These are phyloP conservation scores for Heliocidaris tuberculata DNA, from an alignment of 35 echinoderm and acorn worm species.

Conservation along the genomic window DNA sequence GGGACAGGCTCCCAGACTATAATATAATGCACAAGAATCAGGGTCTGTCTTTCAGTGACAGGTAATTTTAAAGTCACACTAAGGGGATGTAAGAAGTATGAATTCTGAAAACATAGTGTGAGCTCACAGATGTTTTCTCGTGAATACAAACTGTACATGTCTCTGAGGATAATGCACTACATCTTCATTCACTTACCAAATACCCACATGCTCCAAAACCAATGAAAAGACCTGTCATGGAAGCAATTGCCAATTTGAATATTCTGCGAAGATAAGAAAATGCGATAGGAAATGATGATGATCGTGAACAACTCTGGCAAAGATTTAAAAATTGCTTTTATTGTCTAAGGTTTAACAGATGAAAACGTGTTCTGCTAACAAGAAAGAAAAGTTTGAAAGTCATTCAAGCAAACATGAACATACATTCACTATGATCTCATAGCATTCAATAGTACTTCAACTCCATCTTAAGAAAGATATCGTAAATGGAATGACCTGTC, in stretches of 20 bases:
- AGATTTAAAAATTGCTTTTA: neutral
- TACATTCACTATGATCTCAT: neutral
- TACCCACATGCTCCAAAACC: constrained; percentile 93
- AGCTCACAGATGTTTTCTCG: too few species aligned
- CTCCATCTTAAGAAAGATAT: neutral
- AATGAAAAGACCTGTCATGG: constrained; percentile 79
- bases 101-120: too few species aligned
- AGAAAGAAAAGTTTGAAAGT: neutral
- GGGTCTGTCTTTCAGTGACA: too few species aligned
- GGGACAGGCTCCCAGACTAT: too few species aligned
- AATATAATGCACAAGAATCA: too few species aligned
- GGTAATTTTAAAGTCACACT: too few species aligned
- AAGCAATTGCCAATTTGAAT: constrained; percentile 73
- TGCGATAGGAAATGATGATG: neutral
- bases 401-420: neutral
- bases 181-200: constrained; percentile 66
- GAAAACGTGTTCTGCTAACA: neutral
- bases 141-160: too few species aligned
- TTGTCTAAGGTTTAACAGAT: neutral
- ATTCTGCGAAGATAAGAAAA: constrained; percentile 56
- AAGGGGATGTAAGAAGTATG: too few species aligned
- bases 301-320: neutral
- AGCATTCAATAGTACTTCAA: neutral
- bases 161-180: neutral
- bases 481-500: neutral